Percentiles rank a stretch among this genome's conserved stretches.
Conservation (phyloP, 37 sponge, comb jelly and placozoan genomes). For the Spongilla lacustris region DNA sequence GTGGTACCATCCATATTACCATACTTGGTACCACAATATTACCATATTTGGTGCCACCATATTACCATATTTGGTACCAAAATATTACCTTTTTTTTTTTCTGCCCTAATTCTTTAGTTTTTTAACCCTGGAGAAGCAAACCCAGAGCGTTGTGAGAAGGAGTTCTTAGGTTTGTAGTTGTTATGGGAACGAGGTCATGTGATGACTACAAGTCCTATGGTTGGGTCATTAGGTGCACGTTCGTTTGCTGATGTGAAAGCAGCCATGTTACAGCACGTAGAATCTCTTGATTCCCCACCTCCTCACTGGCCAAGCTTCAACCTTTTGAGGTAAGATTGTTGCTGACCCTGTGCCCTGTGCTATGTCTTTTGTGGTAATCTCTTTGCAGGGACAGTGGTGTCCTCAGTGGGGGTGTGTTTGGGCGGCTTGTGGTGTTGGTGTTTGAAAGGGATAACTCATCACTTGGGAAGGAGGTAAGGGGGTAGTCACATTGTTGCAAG, state of each 20-base stretch:
- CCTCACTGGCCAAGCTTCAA: conserved; percentile 43
- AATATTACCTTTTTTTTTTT: not conserved
- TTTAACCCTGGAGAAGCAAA: conserved; percentile 22
- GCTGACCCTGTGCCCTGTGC: not conserved
- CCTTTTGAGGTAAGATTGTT: conserved; percentile 16
- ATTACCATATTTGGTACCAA: not conserved
- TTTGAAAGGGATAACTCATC: conserved; percentile 64
- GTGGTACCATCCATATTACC: no score
- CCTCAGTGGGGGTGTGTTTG: not conserved
- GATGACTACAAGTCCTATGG: not conserved
- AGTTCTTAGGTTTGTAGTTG: conserved; percentile 19
- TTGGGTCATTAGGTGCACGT: conserved; percentile 16
- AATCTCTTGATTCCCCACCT: conserved; percentile 8
- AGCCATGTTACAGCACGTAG: conserved; percentile 9
- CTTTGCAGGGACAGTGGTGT: not conserved
- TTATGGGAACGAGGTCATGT: not conserved
- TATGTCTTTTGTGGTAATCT: not conserved
- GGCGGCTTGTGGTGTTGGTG: conserved; percentile 32
- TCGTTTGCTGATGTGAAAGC: conserved; percentile 4
- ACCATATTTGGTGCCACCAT: no score
- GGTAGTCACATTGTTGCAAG: no score
- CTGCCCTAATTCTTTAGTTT: not conserved
- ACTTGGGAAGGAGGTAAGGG: conserved; percentile 63
- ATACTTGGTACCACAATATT: no score
- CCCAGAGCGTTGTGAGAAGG: conserved; percentile 6